phyloP scores from a whole-genome alignment of 1,140 invertebrate genomes.

The Rhagoletis pomonella region DNA sequence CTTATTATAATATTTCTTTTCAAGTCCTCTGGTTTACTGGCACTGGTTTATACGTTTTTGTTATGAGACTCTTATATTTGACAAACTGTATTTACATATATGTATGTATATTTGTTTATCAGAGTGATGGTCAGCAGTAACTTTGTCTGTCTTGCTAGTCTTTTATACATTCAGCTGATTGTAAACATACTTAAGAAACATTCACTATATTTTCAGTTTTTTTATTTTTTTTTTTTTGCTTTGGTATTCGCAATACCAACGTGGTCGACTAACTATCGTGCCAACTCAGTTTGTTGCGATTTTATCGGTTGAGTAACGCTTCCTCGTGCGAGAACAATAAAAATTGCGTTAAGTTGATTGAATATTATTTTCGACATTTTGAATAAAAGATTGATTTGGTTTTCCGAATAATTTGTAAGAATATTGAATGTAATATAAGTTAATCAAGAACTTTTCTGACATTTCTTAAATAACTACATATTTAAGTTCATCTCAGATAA shows the following conservation, averaged over 20 bases:
- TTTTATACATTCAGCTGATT: neutral
- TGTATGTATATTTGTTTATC: too few species aligned
- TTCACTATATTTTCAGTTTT: neutral
- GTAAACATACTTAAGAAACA: neutral
- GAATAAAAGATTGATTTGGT: neutral
- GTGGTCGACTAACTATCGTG: neutral
- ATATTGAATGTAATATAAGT: too few species aligned
- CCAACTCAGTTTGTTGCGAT: neutral
- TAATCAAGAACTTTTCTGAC: too few species aligned
- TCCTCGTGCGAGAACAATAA: neutral
- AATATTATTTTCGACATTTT: neutral
- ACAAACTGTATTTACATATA: too few species aligned
- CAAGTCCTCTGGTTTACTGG: too few species aligned
- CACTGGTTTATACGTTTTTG: too few species aligned
- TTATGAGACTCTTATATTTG: too few species aligned
- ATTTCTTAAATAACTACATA: too few species aligned
- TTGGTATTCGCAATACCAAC: neutral
- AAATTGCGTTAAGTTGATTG: neutral
- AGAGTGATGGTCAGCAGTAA: too few species aligned
- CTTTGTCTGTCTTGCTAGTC: too few species aligned
- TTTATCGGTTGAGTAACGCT: neutral
- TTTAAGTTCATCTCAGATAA: too few species aligned
- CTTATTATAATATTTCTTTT: too few species aligned
- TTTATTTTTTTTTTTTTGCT: neutral
- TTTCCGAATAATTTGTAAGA: neutral